Conservation (phyloP, 2,888 invertebrate genomes). For the Folsomia manolachei region DNA sequence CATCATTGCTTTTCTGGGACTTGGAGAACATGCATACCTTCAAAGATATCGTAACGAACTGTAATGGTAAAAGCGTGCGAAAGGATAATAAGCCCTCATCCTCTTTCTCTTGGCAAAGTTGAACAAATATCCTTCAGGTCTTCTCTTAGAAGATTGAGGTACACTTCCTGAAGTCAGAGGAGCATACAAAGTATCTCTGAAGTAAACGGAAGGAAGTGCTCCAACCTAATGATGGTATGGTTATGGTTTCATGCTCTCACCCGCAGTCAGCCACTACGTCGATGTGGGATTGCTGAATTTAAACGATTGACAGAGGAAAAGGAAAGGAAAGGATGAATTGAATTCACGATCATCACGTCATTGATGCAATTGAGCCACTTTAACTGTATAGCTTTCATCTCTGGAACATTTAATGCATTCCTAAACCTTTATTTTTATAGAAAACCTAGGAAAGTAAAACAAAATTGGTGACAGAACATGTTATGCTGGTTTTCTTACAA, state of each 20-base stretch:
- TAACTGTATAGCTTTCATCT: not conserved
- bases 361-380: not conserved
- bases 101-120: not conserved
- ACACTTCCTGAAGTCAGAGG: not conserved
- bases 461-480: not conserved
- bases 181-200: conserved; percentile 1
- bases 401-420: not conserved
- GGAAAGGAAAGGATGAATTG: not conserved
- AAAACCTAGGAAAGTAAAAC: not conserved
- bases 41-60: not conserved
- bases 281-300: no score
- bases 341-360: not conserved
- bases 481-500: not conserved
- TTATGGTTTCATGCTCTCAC: not conserved
- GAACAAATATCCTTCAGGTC: conserved; percentile 8
- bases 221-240: not conserved
- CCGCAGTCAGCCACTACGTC: no score
- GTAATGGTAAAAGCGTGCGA: conserved; percentile 10
- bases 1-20: no score
- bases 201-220: conserved; percentile 1
- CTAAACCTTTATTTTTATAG: not conserved
- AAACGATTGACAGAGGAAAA: not conserved
- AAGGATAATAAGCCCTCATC: conserved; percentile 6
- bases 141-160: not conserved
- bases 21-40: no score